Evolutionary conservation across 2,888 invertebrate species (phyloP), one percentile per base, ranked within the genome.

Genomic region (Ametastegia equiseti): DNA sequence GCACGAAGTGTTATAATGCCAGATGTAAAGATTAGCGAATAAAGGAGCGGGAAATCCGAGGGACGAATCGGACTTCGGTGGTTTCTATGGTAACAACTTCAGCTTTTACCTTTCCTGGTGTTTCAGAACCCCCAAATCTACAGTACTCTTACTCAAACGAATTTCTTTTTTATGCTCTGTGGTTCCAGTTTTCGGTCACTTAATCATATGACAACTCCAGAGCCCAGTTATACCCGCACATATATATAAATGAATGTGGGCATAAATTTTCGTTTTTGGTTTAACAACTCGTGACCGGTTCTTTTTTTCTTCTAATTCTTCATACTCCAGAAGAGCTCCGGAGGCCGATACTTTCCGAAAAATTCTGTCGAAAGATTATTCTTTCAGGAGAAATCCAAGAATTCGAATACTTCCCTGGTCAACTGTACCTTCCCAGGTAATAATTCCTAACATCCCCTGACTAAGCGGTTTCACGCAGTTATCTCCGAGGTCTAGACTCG

Each of bases 361-460:
- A 2, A 42, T 47, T 47, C 15, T 15, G 15, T 7, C 11, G 19
- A 54, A 54, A 6, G 3, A 30, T 30, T 27, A 30, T 15, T 9
- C 5, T 60, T 13, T 3, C 15, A 11, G 6, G 1, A 15, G 30
- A 11, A 60, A 30, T 30, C 15, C 13, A 13, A 30, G 23, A 19
- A 6, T 9, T 39, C 19, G n/a, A 7, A 63, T 19, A 36, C 50
- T 54, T 50, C 36, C 23, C 54, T 33, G 33, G 50, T 19, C 33
- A 75, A 54, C 75, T 75, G 73, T 54, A 75, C 69, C 69, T 45
- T 5, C 7, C 54, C 11, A 23, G 30, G 36, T 84, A 81, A 87
- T 87, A 87, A 87, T 87, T 87, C 85, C 85, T 85, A 85, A 82
- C 83, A 86, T 86, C 84, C 85, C 85, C 88, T 88, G 88, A 88